Evolutionary conservation across 2,888 invertebrate genomes (phyloP), one percentile per base, ranked within the genome.

Genomic region (Sepiola atlantica): DNA sequence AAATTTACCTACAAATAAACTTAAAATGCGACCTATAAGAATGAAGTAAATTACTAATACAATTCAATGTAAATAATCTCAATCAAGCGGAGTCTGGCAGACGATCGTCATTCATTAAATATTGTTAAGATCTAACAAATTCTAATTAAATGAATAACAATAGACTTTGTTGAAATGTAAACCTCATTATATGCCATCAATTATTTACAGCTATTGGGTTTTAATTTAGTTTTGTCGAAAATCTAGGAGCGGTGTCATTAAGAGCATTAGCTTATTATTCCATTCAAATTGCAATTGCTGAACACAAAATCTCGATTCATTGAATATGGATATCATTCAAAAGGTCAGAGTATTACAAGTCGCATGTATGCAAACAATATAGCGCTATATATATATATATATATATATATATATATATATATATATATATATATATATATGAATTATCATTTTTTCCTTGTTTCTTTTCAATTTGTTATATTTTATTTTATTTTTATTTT

Each of bases 261-360:
- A 77, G 77, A n/a, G 77, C 77, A 77, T 77, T 32, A n/a, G 2
- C n/a, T 18, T 32, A 45, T 45, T 45, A 45, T 45, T 45, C 8
- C 8, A 45, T 77, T 12, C 12, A 24, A 57, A n/a, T 77, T 77
- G 1, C 16, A 77, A 77, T 77, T n/a, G 16, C 77, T 77, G n/a
- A n/a, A 77, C 77, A n/a, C 32, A n/a, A 77, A 77, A 77, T n/a
- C 77, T 77, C n/a, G 77, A 77, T 77, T 77, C 77, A 77, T 77
- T 77, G 12, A n/a, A 77, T 77, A 77, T 77, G 77, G n/a, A 77
- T 77, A 77, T n/a, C 61, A 61, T 61, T 61, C 10, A 28, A 61
- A 28, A 24, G 61, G 28, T 28, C 28, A 28, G 28, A 61, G 61
- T 28, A 61, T 28, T 28, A 10, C 61, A 77, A 77, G n/a, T 77